Conservation (phyloP, 2,797 vertebrate genomes). For the Poeciliopsis paucimaculata region DNA sequence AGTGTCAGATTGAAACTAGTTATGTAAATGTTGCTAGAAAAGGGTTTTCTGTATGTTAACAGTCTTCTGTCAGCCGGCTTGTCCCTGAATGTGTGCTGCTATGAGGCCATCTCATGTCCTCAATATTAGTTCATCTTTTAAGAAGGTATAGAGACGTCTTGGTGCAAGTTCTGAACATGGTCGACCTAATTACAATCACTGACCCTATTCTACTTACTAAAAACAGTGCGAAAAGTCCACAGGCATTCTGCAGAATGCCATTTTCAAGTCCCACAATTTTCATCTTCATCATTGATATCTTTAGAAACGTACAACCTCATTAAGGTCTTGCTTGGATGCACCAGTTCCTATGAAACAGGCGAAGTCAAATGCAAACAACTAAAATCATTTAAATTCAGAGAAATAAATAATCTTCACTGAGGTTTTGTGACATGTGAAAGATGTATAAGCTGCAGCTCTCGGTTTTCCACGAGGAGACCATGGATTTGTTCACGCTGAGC, state of each 20-base stretch:
- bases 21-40: not conserved
- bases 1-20: not conserved
- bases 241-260: constrained; percentile 22
- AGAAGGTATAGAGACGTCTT: constrained; percentile 18
- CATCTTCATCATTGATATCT: constrained; percentile 26
- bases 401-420: not conserved
- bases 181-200: constrained; percentile 45
- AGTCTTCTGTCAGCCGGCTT: not conserved
- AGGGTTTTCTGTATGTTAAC: not conserved
- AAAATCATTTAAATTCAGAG: not conserved
- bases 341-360: not conserved
- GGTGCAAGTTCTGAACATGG: constrained; percentile 31
- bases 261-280: constrained; percentile 24
- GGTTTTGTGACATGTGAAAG: not conserved
- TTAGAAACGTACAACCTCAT: constrained; percentile 35
- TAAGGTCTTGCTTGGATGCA: not conserved
- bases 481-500: too few relatives aligned
- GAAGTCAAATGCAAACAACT: not conserved
- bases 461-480: too few relatives aligned
- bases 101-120: constrained; percentile 18
- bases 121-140: constrained; percentile 4
- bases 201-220: constrained; percentile 45
- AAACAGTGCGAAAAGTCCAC: constrained; percentile 40
- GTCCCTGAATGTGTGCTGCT: not conserved
- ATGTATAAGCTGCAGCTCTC: too few relatives aligned